These are phyloP conservation scores for Halcyon leucocephala DNA, from an alignment of 2,797 vertebrate species.

Conservation along the genomic window DNA sequence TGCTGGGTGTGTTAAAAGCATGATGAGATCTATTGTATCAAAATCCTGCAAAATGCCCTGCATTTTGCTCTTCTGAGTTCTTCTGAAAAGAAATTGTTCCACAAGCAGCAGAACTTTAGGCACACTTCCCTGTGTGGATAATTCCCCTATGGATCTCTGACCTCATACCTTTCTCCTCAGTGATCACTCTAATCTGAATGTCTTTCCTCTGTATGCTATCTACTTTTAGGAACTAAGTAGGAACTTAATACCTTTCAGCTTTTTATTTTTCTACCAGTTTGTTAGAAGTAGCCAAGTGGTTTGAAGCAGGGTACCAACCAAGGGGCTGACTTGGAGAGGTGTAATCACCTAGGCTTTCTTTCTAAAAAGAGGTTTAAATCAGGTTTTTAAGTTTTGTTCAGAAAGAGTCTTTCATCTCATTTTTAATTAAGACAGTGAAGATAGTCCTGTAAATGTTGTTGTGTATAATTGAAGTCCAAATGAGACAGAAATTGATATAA, in stretches of 20 bases:
- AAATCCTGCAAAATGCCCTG: not conserved
- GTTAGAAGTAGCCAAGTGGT: not conserved
- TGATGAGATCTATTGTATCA: not conserved
- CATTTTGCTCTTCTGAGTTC: not conserved
- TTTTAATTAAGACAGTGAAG: not conserved
- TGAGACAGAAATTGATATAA: not conserved
- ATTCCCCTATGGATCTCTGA: not conserved
- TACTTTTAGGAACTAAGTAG: not conserved
- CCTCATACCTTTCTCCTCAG: not conserved
- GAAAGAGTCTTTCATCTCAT: rapidly evolving
- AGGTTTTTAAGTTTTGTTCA: not conserved
- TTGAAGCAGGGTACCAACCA: not conserved
- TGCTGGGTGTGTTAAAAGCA: not conserved
- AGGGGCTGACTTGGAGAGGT: not conserved
- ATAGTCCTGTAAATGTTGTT: not conserved
- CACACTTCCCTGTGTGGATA: not conserved
- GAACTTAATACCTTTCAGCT: not conserved
- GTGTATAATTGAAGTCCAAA: not conserved
- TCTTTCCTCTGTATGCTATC: not conserved
- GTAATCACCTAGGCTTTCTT: not conserved
- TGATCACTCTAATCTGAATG: not conserved
- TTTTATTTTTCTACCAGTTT: not conserved
- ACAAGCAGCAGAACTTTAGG: not conserved
- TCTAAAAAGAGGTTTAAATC: not conserved
- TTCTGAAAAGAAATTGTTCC: not conserved